These are phyloP conservation scores for Ceratosolen solmsi DNA, from an alignment of 1,140 invertebrate genomes.

Conservation along the genomic window DNA sequence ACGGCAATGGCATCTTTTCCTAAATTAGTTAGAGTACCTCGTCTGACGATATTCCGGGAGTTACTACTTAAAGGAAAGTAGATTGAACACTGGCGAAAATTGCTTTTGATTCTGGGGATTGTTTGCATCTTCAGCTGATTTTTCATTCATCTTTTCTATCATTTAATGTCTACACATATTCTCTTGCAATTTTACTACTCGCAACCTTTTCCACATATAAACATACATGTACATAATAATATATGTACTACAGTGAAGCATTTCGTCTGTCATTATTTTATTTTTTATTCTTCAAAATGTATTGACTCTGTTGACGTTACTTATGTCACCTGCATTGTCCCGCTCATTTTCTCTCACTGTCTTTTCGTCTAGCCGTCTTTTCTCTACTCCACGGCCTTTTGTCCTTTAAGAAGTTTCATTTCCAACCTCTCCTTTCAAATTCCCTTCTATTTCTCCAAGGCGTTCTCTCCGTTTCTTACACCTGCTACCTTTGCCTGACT, in stretches of 20 bases:
- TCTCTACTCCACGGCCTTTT: constrained; percentile 38
- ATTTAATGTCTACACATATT: background rate
- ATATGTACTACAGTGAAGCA: background rate
- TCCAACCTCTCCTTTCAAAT: constrained; percentile 23
- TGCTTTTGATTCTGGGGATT: constrained; percentile 62
- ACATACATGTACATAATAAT: background rate
- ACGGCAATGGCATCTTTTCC: too few species aligned
- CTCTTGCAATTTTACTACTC: too few species aligned
- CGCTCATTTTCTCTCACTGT: constrained; percentile 29
- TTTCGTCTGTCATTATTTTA: background rate
- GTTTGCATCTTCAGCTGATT: constrained; percentile 60
- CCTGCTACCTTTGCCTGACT: constrained; percentile 5
- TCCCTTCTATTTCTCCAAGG: background rate
- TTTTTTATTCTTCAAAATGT: constrained; percentile 2
- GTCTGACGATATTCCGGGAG: constrained; percentile 57
- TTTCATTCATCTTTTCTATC: constrained; percentile 31
- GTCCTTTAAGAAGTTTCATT: constrained; percentile 23
- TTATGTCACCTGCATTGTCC: constrained; percentile 31
- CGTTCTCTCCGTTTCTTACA: constrained; percentile 11
- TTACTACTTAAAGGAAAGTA: constrained; percentile 58
- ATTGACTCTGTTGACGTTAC: constrained; percentile 1
- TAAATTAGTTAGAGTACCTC: too few species aligned
- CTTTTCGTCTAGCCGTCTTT: constrained; percentile 43
- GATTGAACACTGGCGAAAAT: constrained; percentile 64
- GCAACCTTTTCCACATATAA: background rate